Conservation (phyloP, 2,888 invertebrate species). For the Pogonocherus hispidulus region DNA sequence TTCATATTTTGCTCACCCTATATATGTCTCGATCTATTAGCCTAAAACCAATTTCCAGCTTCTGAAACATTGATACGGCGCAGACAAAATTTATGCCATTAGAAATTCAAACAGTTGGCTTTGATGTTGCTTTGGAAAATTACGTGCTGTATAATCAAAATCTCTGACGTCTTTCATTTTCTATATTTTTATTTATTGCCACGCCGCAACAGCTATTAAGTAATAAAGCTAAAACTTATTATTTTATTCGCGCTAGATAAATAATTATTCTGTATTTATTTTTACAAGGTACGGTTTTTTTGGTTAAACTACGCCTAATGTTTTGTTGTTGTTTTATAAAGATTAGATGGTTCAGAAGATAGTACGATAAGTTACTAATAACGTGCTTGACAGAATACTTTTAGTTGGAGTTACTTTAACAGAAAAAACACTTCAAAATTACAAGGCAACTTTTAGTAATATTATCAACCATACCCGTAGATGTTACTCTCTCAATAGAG, state of each 20-base stretch:
- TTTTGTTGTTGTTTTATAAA: background rate
- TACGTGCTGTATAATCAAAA: background rate
- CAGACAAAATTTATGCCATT: too few species aligned
- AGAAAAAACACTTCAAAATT: too few species aligned
- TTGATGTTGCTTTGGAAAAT: background rate
- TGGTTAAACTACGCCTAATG: background rate
- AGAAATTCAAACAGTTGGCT: background rate
- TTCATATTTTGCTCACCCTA: too few species aligned
- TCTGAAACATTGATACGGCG: too few species aligned
- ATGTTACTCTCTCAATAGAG: too few species aligned
- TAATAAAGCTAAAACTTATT: slow-evolving; percentile 12
- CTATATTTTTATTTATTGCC: background rate
- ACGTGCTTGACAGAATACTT: too few species aligned
- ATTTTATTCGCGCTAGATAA: slow-evolving; percentile 9
- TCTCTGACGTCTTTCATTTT: background rate
- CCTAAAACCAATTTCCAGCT: too few species aligned
- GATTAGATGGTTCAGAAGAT: background rate
- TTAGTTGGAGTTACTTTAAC: too few species aligned
- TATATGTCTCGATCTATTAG: too few species aligned
- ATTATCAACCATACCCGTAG: too few species aligned
- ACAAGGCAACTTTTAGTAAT: too few species aligned
- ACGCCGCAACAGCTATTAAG: background rate
- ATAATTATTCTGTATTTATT: slow-evolving; percentile 12
- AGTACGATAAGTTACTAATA: too few species aligned
- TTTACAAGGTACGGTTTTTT: background rate